A percentile compares a stretch with the other conserved stretches of the same genome.
Conservation (phyloP, 2,888 invertebrate genomes). For the Orthosia incerta region DNA sequence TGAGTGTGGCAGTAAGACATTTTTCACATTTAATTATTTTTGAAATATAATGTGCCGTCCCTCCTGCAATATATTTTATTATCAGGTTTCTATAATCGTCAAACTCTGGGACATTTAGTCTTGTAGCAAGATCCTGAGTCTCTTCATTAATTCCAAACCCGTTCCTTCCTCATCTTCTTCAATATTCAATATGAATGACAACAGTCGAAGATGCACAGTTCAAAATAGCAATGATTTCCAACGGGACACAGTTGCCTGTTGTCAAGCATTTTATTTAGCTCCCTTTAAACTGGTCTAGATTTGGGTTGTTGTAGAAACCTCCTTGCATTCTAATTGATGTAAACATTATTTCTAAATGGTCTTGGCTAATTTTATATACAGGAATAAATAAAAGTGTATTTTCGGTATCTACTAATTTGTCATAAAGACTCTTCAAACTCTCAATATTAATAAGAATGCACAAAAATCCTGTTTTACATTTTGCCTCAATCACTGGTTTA, state of each 20-base stretch:
- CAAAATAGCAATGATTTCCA: constrained; percentile 4
- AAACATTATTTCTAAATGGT: constrained; percentile 3
- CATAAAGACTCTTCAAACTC: constrained; percentile 11
- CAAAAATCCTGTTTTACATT: constrained; percentile 6
- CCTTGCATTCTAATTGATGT: too few species aligned
- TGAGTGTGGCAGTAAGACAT: too few species aligned
- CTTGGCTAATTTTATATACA: constrained; percentile 4
- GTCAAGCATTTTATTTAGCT: constrained; percentile 10
- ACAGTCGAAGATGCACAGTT: neutral
- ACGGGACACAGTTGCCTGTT: constrained; percentile 2
- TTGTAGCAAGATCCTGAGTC: neutral
- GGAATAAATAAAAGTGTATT: constrained; percentile 5
- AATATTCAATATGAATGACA: constrained; percentile 12
- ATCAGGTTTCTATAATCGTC: constrained; percentile 3
- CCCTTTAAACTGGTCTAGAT: constrained; percentile 8
- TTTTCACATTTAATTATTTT: constrained; percentile 8
- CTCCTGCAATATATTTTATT: neutral
- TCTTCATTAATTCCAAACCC: constrained; percentile 1
- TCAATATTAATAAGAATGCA: neutral
- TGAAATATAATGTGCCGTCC: constrained; percentile 1
- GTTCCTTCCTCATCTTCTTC: neutral
- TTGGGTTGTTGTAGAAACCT: constrained; percentile 1
- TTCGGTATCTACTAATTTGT: constrained; percentile 3
- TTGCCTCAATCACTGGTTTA: constrained; percentile 8
- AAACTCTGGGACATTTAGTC: neutral